Conservation (phyloP, 2,113 vertebrate genomes). For the Halichoeres trimaculatus region DNA sequence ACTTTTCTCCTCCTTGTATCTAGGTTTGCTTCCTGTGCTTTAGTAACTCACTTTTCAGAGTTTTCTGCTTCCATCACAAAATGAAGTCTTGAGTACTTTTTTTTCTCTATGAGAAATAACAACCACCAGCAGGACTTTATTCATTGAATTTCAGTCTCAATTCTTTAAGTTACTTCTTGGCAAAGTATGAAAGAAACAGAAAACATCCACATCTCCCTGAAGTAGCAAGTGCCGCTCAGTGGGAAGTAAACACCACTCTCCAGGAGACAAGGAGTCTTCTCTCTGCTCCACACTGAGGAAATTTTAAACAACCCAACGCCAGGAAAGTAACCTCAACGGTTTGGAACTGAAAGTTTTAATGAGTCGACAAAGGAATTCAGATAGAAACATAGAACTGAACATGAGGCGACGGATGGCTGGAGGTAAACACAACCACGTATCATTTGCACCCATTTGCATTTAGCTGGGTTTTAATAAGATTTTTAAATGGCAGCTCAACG, state of each 20-base stretch:
- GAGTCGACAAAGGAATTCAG: constrained; percentile 38
- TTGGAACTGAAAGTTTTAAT: constrained; percentile 43
- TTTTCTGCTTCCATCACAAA: too few relatives aligned
- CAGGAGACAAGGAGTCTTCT: constrained; percentile 8
- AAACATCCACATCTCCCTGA: not conserved
- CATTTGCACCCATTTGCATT: constrained; percentile 24
- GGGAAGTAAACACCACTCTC: constrained; percentile 17
- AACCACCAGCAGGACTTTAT: too few relatives aligned
- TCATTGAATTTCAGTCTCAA: too few relatives aligned
- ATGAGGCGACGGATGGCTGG: constrained; percentile 18
- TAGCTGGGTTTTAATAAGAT: constrained; percentile 43
- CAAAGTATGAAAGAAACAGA: not conserved
- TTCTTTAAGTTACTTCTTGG: too few relatives aligned
- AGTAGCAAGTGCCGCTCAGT: not conserved
- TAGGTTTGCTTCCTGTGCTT: too few relatives aligned
- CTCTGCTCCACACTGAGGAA: not conserved
- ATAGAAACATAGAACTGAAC: constrained; percentile 27
- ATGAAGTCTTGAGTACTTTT: too few relatives aligned
- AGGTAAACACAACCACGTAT: constrained; percentile 36
- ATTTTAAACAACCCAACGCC: constrained; percentile 12
- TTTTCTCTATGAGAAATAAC: too few relatives aligned
- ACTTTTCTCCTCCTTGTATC: too few relatives aligned
- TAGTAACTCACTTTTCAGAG: too few relatives aligned
- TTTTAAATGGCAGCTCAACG: constrained; percentile 21
- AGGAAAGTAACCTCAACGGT: constrained; percentile 43